A percentile compares a stretch with the other conserved stretches of the same genome.
Conservation (phyloP, 2,113 vertebrate genomes). For the Rattus norvegicus region GRCr8 NC_086031.1:39115501-39116000, state of each 20-base stretch:
- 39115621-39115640: constrained; percentile 48
- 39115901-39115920: too few species aligned
- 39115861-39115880: too few species aligned
- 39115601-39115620: constrained; percentile 2
- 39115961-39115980: not conserved
- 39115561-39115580: constrained; percentile 53
- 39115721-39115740: not conserved
- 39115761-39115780: not conserved
- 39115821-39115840: not conserved
- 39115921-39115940: too few species aligned
- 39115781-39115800: not conserved
- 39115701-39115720: not conserved
- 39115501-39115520: constrained; percentile 42
- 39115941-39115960: not conserved
- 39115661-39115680: not conserved
- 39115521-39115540: not conserved
- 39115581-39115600: constrained; percentile 39
- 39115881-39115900: too few species aligned
- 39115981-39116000: not conserved
- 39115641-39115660: constrained; percentile 48
- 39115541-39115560: not conserved
- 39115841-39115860: too few species aligned
- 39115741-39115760: not conserved
- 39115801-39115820: not conserved
- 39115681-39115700: not conserved